Evolutionary conservation across 2,888 invertebrate species (phyloP).

Genomic region (Agrilus cyanescens): DNA sequence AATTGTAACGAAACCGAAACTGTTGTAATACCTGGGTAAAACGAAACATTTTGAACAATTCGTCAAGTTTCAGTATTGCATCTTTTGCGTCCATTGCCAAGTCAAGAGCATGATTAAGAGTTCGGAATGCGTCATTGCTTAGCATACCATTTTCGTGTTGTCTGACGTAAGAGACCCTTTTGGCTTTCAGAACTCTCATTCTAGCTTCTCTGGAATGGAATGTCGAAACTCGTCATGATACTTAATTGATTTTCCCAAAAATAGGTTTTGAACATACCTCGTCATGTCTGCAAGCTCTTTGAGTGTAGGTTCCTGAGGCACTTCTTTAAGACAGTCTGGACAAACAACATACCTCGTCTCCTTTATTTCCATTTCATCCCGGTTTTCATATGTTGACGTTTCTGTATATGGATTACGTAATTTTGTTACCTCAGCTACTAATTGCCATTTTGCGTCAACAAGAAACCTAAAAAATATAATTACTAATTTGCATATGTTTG

Average conservation of each 20-base stretch:
- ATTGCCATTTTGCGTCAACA: conserved; percentile 50
- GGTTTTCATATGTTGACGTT: conserved; percentile 33
- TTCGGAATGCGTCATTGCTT: conserved; percentile 3
- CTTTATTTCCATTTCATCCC: conserved; percentile 27
- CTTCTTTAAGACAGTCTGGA: conserved; percentile 44
- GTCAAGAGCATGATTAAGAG: conserved; percentile 10
- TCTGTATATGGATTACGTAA: conserved; percentile 48
- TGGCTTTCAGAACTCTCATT: conserved; percentile 7
- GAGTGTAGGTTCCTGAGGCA: conserved; percentile 44
- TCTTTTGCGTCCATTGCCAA: conserved; percentile 7
- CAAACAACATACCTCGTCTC: conserved; percentile 43
- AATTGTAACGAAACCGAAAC: too few relatives aligned
- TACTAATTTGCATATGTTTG: too few relatives aligned
- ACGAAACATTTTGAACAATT: too few relatives aligned
- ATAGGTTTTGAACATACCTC: conserved; percentile 17
- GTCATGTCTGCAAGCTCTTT: conserved; percentile 38
- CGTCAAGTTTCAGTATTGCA: too few relatives aligned
- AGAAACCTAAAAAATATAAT: conserved; percentile 31
- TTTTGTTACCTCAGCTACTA: conserved; percentile 42
- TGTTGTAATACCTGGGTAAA: too few relatives aligned
- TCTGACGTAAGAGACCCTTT: conserved; percentile 9
- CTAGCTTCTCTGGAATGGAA: conserved; percentile 6
- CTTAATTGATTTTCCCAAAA: not conserved
- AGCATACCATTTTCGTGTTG: conserved; percentile 11
- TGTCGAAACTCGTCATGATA: conserved; percentile 1